Conservation (phyloP, 2,113 vertebrate genomes). For the Sorex fumeus region DNA sequence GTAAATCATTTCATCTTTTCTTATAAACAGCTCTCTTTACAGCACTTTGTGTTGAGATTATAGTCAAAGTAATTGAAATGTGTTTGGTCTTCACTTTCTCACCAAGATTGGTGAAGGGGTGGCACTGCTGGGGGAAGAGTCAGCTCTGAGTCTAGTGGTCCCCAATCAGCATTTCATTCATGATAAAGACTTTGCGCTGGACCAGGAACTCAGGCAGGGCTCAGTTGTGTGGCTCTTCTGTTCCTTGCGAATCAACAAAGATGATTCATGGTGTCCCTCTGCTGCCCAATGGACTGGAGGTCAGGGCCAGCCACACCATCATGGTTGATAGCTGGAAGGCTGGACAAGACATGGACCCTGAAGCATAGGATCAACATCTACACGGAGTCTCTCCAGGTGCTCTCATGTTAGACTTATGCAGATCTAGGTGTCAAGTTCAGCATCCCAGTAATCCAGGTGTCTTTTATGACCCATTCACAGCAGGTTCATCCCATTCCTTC, state of each 20-base stretch:
- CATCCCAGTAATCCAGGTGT: not conserved
- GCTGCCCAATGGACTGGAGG: too few relatives aligned
- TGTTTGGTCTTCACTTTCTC: slow-evolving; percentile 66
- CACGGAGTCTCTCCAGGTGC: not conserved
- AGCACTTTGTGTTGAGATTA: slow-evolving; percentile 71
- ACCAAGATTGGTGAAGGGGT: not conserved
- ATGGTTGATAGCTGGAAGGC: rapidly evolving
- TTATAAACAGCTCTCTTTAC: slow-evolving; percentile 69
- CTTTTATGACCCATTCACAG: not conserved
- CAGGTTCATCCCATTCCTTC: not conserved
- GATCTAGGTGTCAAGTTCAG: not conserved
- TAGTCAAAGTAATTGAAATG: slow-evolving; percentile 19
- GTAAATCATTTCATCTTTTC: slow-evolving; percentile 66
- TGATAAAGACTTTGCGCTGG: not conserved
- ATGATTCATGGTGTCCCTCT: too few relatives aligned
- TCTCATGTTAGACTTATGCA: rapidly evolving
- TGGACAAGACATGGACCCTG: not conserved
- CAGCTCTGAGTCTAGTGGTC: not conserved
- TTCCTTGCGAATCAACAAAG: not conserved
- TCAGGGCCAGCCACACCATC: too few relatives aligned
- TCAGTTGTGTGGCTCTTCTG: slow-evolving; percentile 18
- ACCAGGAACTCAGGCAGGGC: not conserved
- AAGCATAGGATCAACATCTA: not conserved
- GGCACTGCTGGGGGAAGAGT: not conserved
- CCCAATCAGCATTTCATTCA: not conserved